phyloP scores from a whole-genome alignment of 2,888 invertebrate genomes.

The Abrostola tripartita region DNA sequence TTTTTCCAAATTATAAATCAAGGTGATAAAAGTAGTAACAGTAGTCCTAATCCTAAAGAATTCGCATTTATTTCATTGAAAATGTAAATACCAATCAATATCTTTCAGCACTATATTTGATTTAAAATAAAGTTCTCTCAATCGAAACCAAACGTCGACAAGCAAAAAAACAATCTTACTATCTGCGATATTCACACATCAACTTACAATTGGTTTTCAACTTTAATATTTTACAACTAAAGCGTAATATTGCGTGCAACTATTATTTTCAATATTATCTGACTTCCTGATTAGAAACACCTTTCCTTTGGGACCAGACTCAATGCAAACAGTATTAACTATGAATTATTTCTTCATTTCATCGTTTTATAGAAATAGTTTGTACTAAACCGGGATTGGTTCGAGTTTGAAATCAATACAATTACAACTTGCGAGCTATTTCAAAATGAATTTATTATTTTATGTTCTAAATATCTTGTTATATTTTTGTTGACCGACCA shows the following conservation, averaged over 20 bases:
- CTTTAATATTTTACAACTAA: not conserved
- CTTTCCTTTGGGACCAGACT: slow-evolving; percentile 29
- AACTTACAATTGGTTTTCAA: slow-evolving; percentile 10
- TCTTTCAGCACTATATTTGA: slow-evolving; percentile 16
- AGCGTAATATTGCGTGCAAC: slow-evolving; percentile 10
- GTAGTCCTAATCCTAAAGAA: not conserved
- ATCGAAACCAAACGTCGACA: slow-evolving; percentile 30
- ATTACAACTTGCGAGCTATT: not conserved
- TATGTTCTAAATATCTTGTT: not conserved
- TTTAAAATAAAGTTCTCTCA: slow-evolving; percentile 30
- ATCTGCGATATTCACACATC: slow-evolving; percentile 19
- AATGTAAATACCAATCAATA: slow-evolving; percentile 13
- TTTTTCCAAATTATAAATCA: too few relatives aligned
- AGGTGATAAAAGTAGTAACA: not conserved
- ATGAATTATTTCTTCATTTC: slow-evolving; percentile 36
- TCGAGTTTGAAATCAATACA: not conserved
- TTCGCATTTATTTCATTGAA: not conserved
- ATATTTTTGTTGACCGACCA: too few relatives aligned
- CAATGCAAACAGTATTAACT: slow-evolving; percentile 28
- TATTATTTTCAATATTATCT: slow-evolving; percentile 16
- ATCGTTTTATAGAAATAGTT: slow-evolving; percentile 29
- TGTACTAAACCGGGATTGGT: not conserved
- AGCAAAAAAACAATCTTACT: slow-evolving; percentile 22
- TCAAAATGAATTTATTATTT: not conserved
- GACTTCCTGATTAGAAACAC: slow-evolving; percentile 38